Base-by-base conservation (phyloP, 2,888 invertebrate genomes). In the Trissolcus japonicus region DNA sequence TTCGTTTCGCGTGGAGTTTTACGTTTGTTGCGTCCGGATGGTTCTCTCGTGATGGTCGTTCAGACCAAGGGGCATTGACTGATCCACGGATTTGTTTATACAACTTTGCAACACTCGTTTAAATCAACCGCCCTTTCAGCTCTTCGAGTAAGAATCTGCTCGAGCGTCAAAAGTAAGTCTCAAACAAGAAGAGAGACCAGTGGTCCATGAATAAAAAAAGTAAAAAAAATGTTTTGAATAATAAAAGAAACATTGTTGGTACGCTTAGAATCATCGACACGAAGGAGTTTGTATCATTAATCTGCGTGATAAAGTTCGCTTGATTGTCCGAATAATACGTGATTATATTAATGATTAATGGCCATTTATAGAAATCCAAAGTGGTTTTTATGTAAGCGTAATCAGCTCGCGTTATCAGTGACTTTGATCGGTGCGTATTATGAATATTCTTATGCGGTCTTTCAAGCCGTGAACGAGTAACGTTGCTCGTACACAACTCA, bases 151-250 rank as follows among this genome's bases (percentile, higher is more conserved):
- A 73, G 65, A 73, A 65, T 73, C 66, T 60, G 50, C 51, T 71
- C 71, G 57, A 56, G 56, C 48, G 60, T 65, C 59, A 55, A 65
- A 72, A 35, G 72, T 73, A 73, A 73, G 72, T 73, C 50, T 35
- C 21, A 13, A 56, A 35, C 48, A 25, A 13, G 7, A 21, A 14
- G 13, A 14, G 13, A 13, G n/a, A 4, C n/a, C 43, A 43, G 6
- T 25, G 25, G 25, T 25, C 25, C 25, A 25, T 4, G 25, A 25
- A 25, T 4, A 6, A 25, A 25, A 21, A 25, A 25, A 25, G 25
- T 25, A 21, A 21, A 21, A 21, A 21, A n/a, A n/a, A n/a, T n/a
- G n/a, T n/a, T n/a, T n/a, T n/a, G n/a, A n/a, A n/a, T n/a, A n/a
- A n/a, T n/a, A n/a, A n/a, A n/a, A n/a, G n/a, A n/a, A n/a, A n/a